A percentile compares a stretch with the other conserved stretches of the same genome.
These are phyloP conservation scores for Umimayanthus kanabou DNA, from an alignment of 92 coral and sea anemone genomes.

Conservation along the genomic window DNA sequence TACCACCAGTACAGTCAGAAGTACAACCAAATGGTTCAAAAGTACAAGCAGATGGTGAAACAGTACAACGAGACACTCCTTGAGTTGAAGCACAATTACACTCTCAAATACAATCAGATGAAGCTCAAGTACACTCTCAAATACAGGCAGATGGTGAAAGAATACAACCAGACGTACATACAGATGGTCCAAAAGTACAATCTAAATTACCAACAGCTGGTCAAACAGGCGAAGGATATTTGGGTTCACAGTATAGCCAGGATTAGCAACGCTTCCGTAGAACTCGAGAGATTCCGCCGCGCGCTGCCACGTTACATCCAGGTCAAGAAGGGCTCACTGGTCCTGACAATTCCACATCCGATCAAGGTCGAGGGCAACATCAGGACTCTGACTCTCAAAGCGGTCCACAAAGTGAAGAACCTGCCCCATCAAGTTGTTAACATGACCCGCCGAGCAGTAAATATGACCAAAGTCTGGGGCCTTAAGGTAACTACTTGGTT, in stretches of 20 bases:
- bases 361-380: slow-evolving; percentile 55
- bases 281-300: slow-evolving; percentile 40
- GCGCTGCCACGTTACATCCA: slow-evolving; percentile 69
- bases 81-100: not conserved
- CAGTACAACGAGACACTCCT: slow-evolving; percentile 18
- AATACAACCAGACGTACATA: slow-evolving; percentile 21
- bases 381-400: slow-evolving; percentile 52
- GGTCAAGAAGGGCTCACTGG: slow-evolving; percentile 62
- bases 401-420: slow-evolving; percentile 59
- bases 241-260: slow-evolving; percentile 15
- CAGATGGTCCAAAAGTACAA: not conserved
- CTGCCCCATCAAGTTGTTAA: slow-evolving; percentile 52
- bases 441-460: slow-evolving; percentile 64
- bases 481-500: not conserved
- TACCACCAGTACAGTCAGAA: not conserved
- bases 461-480: slow-evolving; percentile 54
- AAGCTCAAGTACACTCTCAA: not conserved
- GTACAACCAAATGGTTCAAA: slow-evolving; percentile 3
- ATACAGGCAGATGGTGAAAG: slow-evolving; percentile 2
- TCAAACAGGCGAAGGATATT: not conserved
- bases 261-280: slow-evolving; percentile 17
- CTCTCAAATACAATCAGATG: not conserved
- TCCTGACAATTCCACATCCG: slow-evolving; percentile 72
- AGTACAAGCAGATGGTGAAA: not conserved
- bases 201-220: not conserved